A percentile compares a stretch with the other conserved stretches of the same genome.
phyloP scores from a whole-genome alignment of 2,888 invertebrate species.

The Napeogenes sylphis region DNA sequence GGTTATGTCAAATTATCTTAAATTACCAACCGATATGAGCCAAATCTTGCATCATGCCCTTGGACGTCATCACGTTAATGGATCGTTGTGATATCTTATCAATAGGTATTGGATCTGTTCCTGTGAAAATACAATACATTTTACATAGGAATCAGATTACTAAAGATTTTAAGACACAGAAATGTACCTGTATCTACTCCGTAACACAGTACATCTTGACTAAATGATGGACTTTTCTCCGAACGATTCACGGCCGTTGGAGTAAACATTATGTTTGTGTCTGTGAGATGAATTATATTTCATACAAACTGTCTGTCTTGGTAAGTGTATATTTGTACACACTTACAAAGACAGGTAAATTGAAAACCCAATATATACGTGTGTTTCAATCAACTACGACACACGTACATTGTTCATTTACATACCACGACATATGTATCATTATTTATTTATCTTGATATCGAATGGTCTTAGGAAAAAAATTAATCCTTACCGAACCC shows the following conservation, averaged over 20 bases:
- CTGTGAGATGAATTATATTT: background rate
- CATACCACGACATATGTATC: too few relatives aligned
- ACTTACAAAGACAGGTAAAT: too few relatives aligned
- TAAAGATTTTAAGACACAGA: background rate
- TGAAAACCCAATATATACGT: too few relatives aligned
- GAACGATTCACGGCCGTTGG: background rate
- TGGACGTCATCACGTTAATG: constrained; percentile 18
- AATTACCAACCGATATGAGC: constrained; percentile 11
- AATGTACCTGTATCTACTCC: constrained; percentile 13
- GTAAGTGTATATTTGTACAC: too few relatives aligned
- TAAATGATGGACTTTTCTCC: background rate
- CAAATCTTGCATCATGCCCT: constrained; percentile 9
- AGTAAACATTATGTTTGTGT: background rate
- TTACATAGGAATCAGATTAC: background rate
- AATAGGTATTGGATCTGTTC: constrained; percentile 7
- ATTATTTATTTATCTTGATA: too few relatives aligned
- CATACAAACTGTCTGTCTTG: background rate
- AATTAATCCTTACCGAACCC: too few relatives aligned
- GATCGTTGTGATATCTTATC: constrained; percentile 13
- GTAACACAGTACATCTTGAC: background rate
- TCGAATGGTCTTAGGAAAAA: too few relatives aligned
- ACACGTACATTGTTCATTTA: too few relatives aligned
- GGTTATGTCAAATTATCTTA: too few relatives aligned
- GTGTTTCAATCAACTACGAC: too few relatives aligned
- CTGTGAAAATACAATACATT: constrained; percentile 2